phyloP scores from a whole-genome alignment of 2,888 invertebrate genomes.

The Apodemia zela region DNA sequence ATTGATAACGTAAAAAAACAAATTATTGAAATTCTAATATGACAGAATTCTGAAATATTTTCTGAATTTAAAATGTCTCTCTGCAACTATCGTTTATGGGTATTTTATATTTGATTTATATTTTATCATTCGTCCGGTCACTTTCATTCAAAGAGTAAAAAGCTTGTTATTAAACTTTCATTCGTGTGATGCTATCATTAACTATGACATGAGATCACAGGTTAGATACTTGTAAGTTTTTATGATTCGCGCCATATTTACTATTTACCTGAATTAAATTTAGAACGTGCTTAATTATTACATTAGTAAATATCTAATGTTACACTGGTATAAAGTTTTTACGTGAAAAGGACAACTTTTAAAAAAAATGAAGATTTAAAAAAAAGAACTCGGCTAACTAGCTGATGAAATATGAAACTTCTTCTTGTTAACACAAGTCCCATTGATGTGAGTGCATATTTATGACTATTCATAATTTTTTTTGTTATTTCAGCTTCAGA shows the following conservation, averaged over 20 bases:
- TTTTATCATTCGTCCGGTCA: background rate
- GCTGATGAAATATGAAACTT: background rate
- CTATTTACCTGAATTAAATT: no score
- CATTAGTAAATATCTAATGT: no score
- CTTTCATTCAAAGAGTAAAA: no score
- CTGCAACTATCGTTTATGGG: no score
- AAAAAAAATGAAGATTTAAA: no score
- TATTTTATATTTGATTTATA: background rate
- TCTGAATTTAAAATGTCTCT: no score
- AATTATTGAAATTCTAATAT: background rate
- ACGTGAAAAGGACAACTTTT: no score
- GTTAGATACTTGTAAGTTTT: no score
- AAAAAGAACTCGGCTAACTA: background rate
- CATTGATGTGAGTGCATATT: background rate
- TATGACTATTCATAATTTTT: background rate
- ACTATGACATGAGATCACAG: no score
- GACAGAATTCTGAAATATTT: background rate
- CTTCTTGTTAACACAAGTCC: background rate
- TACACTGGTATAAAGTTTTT: background rate
- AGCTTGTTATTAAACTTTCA: no score
- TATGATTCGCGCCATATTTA: no score
- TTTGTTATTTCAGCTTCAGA: slow-evolving; percentile 79
- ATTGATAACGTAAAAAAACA: background rate
- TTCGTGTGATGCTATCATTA: background rate
- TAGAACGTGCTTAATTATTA: no score